These are phyloP conservation scores for Xenopus laevis DNA, from an alignment of 2,113 vertebrate genomes.

Conservation along the genomic window DNA sequence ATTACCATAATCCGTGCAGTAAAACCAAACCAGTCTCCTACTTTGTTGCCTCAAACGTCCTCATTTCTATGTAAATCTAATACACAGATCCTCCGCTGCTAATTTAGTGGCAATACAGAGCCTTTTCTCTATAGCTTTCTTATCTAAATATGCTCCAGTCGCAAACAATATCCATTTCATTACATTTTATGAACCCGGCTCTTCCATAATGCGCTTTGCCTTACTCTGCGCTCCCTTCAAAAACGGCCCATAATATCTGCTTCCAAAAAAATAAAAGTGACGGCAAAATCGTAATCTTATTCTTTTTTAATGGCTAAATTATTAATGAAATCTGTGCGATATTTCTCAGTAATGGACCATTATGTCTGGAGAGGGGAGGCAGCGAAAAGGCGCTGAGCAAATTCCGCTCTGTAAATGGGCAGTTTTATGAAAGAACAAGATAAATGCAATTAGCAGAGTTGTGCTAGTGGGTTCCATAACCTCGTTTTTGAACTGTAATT, in stretches of 20 bases:
- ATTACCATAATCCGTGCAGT: too few relatives aligned
- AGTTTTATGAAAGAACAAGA: constrained; percentile 21
- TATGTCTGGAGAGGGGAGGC: constrained; percentile 20
- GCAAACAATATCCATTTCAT: constrained; percentile 36
- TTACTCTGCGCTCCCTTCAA: neutral
- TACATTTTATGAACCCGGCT: neutral
- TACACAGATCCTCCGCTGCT: too few relatives aligned
- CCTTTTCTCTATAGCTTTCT: neutral
- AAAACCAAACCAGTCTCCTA: too few relatives aligned
- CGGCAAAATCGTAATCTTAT: too few relatives aligned
- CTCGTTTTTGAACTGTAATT: constrained; percentile 37
- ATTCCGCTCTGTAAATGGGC: constrained; percentile 30
- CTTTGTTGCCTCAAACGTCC: too few relatives aligned
- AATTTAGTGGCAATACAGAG: too few relatives aligned
- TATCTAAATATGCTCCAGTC: constrained; percentile 19
- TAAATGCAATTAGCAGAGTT: constrained; percentile 19
- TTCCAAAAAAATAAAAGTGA: constrained; percentile 1
- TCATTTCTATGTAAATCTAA: too few relatives aligned
- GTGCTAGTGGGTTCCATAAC: constrained; percentile 31
- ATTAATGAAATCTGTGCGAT: constrained; percentile 37
- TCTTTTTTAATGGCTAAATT: constrained; percentile 38
- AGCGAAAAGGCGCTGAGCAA: constrained; percentile 11
- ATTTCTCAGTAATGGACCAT: constrained; percentile 26
- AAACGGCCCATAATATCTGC: constrained; percentile 28
- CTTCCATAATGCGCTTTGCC: neutral